These are phyloP conservation scores for Sitta carolinensis DNA, from an alignment of 2,797 vertebrate genomes.

Conservation along the genomic window DNA sequence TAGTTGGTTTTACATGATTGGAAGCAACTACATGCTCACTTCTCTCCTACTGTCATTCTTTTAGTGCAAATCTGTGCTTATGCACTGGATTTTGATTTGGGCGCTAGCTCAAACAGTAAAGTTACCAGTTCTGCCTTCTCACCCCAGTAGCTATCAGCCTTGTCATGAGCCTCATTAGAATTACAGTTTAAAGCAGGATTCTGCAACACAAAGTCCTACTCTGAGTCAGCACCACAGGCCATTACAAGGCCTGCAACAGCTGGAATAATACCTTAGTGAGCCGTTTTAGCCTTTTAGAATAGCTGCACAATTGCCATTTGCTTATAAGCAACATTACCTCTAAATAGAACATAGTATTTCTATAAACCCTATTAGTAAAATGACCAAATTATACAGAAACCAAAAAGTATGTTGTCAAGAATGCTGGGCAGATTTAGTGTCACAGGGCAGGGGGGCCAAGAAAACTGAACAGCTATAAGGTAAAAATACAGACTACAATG, in stretches of 20 bases:
- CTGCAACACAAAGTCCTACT: constrained; percentile 26
- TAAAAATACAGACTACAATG: background rate
- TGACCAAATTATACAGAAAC: constrained; percentile 15
- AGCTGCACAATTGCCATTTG: constrained; percentile 58
- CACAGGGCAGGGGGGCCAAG: background rate
- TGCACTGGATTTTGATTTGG: background rate
- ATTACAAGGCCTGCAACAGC: constrained; percentile 61
- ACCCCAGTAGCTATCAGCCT: background rate
- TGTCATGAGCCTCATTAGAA: background rate
- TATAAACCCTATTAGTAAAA: constrained; percentile 60
- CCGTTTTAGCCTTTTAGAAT: constrained; percentile 41
- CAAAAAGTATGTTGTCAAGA: constrained; percentile 25
- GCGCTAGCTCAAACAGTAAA: background rate
- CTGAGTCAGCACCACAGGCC: constrained; percentile 52
- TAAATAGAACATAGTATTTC: constrained; percentile 59
- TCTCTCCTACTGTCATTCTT: background rate
- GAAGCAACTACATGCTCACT: background rate
- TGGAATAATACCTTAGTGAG: constrained; percentile 65
- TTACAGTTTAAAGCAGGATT: constrained; percentile 17
- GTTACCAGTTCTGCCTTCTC: background rate
- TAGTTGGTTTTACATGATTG: background rate
- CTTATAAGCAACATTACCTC: constrained; percentile 49
- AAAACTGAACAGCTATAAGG: background rate
- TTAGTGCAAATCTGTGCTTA: background rate
- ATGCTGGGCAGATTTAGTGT: background rate